Evolutionary conservation across 1,140 invertebrate species (phyloP).

Genomic region (Charaxes varanes): DNA sequence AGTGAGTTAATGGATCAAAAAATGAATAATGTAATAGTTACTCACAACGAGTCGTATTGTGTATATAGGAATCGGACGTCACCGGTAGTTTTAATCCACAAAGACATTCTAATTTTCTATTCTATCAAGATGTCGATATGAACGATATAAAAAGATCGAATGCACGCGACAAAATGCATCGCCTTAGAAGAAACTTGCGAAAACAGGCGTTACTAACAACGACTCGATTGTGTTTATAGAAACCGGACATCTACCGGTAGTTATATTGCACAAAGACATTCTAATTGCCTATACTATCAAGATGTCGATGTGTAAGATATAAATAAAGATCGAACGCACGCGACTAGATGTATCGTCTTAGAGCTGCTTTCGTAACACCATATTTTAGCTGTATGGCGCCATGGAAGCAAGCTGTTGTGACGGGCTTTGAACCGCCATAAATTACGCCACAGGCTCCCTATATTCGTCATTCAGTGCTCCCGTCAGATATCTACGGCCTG

Average conservation of each 20-base stretch:
- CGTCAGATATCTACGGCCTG: conserved; percentile 22
- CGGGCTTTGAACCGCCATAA: conserved; percentile 15
- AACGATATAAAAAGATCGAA: too few relatives aligned
- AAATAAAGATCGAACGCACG: conserved; percentile 28
- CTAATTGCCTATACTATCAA: conserved; percentile 3
- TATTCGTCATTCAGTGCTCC: conserved; percentile 29
- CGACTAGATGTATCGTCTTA: conserved; percentile 55
- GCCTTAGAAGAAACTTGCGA: background rate
- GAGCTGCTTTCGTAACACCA: conserved; percentile 35
- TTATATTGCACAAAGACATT: background rate
- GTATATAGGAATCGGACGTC: too few relatives aligned
- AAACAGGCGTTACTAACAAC: too few relatives aligned
- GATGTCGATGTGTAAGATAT: conserved; percentile 9
- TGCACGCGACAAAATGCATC: too few relatives aligned
- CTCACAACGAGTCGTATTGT: too few relatives aligned
- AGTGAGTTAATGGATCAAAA: too few relatives aligned
- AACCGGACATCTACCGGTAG: background rate
- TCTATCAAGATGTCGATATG: too few relatives aligned
- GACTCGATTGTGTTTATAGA: background rate
- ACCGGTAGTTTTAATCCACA: too few relatives aligned
- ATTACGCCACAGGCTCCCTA: conserved; percentile 22
- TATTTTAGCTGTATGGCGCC: conserved; percentile 51
- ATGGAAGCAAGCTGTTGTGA: conserved; percentile 13
- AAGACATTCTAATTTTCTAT: too few relatives aligned
- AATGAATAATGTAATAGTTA: too few relatives aligned